A percentile compares a stretch with the other conserved stretches of the same genome.
These are phyloP conservation scores for Corbicula japonica DNA, from an alignment of 2,888 invertebrate species.

Conservation along the genomic window DNA sequence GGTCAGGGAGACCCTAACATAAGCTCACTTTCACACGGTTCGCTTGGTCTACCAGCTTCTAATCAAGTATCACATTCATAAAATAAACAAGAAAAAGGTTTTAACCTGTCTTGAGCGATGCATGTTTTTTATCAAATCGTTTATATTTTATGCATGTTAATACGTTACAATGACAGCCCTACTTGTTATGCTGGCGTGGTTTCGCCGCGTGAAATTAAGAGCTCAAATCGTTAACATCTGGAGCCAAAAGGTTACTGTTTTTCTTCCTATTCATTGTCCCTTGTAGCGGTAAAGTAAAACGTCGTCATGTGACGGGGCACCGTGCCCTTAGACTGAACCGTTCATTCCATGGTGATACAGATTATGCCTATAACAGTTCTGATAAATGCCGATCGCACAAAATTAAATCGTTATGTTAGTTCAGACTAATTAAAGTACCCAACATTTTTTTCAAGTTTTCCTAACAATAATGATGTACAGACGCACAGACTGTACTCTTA, in stretches of 20 bases:
- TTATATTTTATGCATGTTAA: conserved; percentile 23
- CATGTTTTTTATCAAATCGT: conserved; percentile 29
- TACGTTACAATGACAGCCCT: conserved; percentile 27
- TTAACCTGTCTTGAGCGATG: conserved; percentile 31
- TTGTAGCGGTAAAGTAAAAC: neutral
- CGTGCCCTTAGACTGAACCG: neutral
- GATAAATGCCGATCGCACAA: too few species aligned
- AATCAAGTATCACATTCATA: conserved; percentile 29
- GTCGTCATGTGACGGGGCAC: neutral
- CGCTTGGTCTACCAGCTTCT: neutral
- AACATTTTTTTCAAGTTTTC: too few species aligned
- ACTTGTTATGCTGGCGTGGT: conserved; percentile 28
- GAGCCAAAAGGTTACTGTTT: conserved; percentile 13
- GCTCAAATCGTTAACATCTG: conserved; percentile 12
- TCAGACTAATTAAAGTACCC: too few species aligned
- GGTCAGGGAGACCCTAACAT: conserved; percentile 29
- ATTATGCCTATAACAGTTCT: too few species aligned
- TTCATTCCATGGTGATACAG: neutral
- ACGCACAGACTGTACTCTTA: too few species aligned
- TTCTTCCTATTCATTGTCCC: conserved; percentile 1
- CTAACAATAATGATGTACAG: too few species aligned
- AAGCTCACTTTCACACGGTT: conserved; percentile 29
- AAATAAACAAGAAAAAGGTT: conserved; percentile 44
- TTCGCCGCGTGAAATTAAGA: conserved; percentile 18
- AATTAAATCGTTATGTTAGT: too few species aligned